A percentile compares a stretch with the other conserved stretches of the same genome.
Conservation (phyloP, 2,888 invertebrate genomes). For the Julus scanicus region DNA sequence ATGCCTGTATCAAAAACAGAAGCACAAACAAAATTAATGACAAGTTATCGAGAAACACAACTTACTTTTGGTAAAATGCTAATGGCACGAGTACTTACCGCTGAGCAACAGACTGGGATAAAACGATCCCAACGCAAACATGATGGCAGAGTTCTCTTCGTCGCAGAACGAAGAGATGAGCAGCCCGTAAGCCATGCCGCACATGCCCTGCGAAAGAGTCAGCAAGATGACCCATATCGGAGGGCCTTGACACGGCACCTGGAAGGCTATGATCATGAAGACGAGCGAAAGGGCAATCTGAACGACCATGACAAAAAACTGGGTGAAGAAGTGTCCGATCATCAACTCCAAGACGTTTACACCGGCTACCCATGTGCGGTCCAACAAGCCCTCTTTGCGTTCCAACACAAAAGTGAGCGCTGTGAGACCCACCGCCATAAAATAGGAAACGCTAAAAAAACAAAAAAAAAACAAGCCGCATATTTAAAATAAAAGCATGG, state of each 20-base stretch:
- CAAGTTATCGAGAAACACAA: background rate
- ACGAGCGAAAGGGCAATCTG: slow-evolving; percentile 90
- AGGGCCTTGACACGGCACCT: slow-evolving; percentile 89
- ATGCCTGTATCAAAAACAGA: slow-evolving; percentile 74
- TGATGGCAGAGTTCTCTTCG: slow-evolving; percentile 91
- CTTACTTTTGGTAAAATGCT: background rate
- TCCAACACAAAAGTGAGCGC: slow-evolving; percentile 92
- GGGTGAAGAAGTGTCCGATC: slow-evolving; percentile 92
- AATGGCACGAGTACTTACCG: slow-evolving; percentile 71
- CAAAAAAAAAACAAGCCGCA: background rate
- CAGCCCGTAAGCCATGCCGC: slow-evolving; percentile 97
- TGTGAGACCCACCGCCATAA: slow-evolving; percentile 93
- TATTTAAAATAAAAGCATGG: too few relatives aligned
- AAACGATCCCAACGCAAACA: slow-evolving; percentile 91
- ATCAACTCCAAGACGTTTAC: slow-evolving; percentile 91
- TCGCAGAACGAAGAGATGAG: slow-evolving; percentile 93
- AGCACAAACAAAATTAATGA: background rate
- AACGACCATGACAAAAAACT: slow-evolving; percentile 94
- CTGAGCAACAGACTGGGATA: slow-evolving; percentile 92
- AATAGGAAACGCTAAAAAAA: slow-evolving; percentile 65
- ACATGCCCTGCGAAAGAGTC: slow-evolving; percentile 89
- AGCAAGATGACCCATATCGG: slow-evolving; percentile 84
- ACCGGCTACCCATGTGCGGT: slow-evolving; percentile 93
- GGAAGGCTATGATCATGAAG: slow-evolving; percentile 91
- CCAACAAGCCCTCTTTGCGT: slow-evolving; percentile 88